Evolutionary conservation across 1,140 invertebrate genomes (phyloP), one percentile per base, ranked within the genome.

Genomic region (Orius insidiosus): DNA sequence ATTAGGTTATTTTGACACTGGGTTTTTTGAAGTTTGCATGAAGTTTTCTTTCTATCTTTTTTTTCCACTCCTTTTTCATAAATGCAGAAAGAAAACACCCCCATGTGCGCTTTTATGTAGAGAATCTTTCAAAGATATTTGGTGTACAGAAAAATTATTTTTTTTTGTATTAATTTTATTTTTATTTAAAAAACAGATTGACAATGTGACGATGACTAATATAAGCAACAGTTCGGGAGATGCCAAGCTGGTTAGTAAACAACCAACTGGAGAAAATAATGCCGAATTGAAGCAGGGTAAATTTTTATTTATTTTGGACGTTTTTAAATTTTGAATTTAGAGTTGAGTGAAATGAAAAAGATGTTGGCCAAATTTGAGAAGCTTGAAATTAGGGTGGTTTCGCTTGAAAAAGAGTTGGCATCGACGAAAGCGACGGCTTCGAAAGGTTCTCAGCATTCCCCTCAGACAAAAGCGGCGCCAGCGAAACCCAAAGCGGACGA

Each of bases 401-500:
- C 15, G 19, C 30, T 48, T 33, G 33, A 14, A 33, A 30, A 33
- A 46, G 46, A 41, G 45, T n/a, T 31, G 9, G 7, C 8, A 31
- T n/a, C 41, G 2, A 8, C 33, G 9, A 16, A 18, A 3, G 32
- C 5, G n/a, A 18, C 33, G 18, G 19, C 43, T 9, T 34, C 38
- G 6, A 43, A 31, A 10, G 39, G 19, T 6, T 14, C 30, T 16
- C 34, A 36, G 14, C 45, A 32, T 8, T 10, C 46, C 16, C 33
- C 46, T 10, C 11, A 39, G 9, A 1, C 5, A 0, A 35, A 45
- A 31, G 48, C 16, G 11, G 24, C 41, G 16, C 38, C 11, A 40
- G 38, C 38, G 14, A 30, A 43, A 31, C 35, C 53, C 6, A 51
- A 55, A 19, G 57, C 8, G 8, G 69, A 69, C 2, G 70, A 74